Conservation (phyloP, 2,888 invertebrate genomes). For the Brassicogethes aeneus region DNA sequence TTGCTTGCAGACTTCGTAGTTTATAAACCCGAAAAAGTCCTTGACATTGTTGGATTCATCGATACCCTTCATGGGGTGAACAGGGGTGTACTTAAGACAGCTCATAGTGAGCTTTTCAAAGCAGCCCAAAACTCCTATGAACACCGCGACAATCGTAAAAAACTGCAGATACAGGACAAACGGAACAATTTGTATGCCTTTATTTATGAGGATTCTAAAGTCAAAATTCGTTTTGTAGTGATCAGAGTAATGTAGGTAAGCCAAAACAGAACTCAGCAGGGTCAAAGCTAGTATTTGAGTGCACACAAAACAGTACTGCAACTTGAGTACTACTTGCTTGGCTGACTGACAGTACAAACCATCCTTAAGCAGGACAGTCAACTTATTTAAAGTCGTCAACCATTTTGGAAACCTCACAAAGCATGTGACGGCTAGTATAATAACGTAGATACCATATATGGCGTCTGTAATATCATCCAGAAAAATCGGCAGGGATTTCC, state of each 20-base stretch:
- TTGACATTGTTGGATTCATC: constrained; percentile 29
- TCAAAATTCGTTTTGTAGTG: constrained; percentile 25
- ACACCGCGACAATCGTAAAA: constrained; percentile 20
- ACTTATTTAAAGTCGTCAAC: constrained; percentile 26
- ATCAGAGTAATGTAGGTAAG: constrained; percentile 26
- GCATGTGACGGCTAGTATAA: constrained; percentile 24
- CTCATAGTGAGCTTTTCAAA: constrained; percentile 34
- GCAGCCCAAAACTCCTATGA: constrained; percentile 32
- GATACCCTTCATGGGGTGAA: constrained; percentile 33
- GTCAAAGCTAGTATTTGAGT: constrained; percentile 16
- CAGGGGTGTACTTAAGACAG: constrained; percentile 29
- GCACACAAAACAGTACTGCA: constrained; percentile 24
- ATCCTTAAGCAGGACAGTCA: constrained; percentile 24
- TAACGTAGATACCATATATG: constrained; percentile 28
- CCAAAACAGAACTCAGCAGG: constrained; percentile 22
- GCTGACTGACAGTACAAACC: constrained; percentile 32
- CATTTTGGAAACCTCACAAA: constrained; percentile 27
- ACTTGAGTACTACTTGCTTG: constrained; percentile 16
- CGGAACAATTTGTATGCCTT: constrained; percentile 26
- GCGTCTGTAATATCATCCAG: constrained; percentile 30
- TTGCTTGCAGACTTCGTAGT: constrained; percentile 28
- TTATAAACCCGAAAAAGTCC: constrained; percentile 31
- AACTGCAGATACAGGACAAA: constrained; percentile 32
- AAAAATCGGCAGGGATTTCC: constrained; percentile 29
- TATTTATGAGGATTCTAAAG: constrained; percentile 25